These are phyloP conservation scores for Brachylomia viminalis DNA, from an alignment of 2,888 invertebrate genomes.

Conservation along the genomic window DNA sequence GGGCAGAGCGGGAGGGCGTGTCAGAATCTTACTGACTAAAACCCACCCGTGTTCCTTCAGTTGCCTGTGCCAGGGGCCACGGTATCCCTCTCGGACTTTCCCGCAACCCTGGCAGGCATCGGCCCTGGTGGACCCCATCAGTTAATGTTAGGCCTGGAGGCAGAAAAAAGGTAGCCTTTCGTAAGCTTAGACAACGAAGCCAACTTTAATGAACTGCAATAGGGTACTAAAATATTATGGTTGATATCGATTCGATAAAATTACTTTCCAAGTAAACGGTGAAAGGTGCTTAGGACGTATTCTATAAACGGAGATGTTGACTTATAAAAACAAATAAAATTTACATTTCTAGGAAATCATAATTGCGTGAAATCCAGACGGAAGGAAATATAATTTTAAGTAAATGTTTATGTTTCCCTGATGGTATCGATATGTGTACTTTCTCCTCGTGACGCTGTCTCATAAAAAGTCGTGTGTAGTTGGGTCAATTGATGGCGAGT, in stretches of 20 bases:
- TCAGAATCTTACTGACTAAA: no score
- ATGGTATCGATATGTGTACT: slow-evolving; percentile 38
- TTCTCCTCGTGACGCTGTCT: slow-evolving; percentile 57
- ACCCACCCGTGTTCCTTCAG: no score
- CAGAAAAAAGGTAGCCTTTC: not conserved
- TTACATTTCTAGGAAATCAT: slow-evolving; percentile 42
- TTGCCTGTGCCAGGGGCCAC: no score
- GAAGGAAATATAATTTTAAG: slow-evolving; percentile 47
- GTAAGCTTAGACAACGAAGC: slow-evolving; percentile 2
- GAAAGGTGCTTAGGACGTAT: slow-evolving; percentile 44
- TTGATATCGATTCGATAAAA: slow-evolving; percentile 46
- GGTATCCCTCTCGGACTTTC: no score
- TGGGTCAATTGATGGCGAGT: slow-evolving; percentile 80
- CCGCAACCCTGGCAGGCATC: no score
- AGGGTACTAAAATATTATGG: slow-evolving; percentile 45
- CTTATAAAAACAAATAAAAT: slow-evolving; percentile 50
- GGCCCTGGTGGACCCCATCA: no score
- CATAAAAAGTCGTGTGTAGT: slow-evolving; percentile 64
- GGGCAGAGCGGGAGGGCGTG: no score
- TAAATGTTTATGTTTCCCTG: slow-evolving; percentile 55
- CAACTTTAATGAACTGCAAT: slow-evolving; percentile 37
- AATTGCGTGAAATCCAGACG: slow-evolving; percentile 40
- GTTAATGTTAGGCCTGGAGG: not conserved
- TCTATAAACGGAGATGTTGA: slow-evolving; percentile 39
- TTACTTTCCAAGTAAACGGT: slow-evolving; percentile 47